Evolutionary conservation across 2,888 invertebrate genomes (phyloP).

Genomic region (Drosophila merina): DNA sequence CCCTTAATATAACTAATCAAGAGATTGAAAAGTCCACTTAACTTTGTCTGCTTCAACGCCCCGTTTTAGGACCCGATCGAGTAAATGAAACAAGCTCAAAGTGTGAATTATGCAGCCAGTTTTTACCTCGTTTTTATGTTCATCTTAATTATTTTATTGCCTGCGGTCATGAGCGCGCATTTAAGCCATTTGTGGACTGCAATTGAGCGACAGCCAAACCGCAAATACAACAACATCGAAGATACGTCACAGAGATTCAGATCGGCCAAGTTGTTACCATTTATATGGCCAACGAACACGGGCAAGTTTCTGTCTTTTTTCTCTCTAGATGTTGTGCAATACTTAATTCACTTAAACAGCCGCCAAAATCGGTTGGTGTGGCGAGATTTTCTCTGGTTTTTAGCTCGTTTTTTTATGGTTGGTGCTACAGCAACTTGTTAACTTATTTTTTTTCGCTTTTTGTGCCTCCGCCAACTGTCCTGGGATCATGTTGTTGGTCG

Average conservation of each 20-base stretch:
- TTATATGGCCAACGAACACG: conserved; percentile 77
- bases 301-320: conserved; percentile 52
- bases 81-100: conserved; percentile 41
- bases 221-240: conserved; percentile 27
- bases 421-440: conserved; percentile 67
- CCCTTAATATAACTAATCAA: conserved; percentile 8
- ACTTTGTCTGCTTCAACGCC: conserved; percentile 3
- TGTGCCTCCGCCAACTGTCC: conserved; percentile 55
- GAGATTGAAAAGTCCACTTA: conserved; percentile 6
- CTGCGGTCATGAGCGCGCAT: conserved; percentile 78
- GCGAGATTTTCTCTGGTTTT: conserved; percentile 40
- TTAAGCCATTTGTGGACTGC: conserved; percentile 74
- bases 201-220: conserved; percentile 58
- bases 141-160: conserved; percentile 72
- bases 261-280: conserved; percentile 71
- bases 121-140: conserved; percentile 45
- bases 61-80: conserved; percentile 20
- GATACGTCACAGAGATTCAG: conserved; percentile 33
- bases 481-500: conserved; percentile 66
- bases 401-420: conserved; percentile 34
- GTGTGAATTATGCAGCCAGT: conserved; percentile 71
- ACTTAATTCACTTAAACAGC: conserved; percentile 76
- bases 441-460: conserved; percentile 41
- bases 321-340: conserved; percentile 62
- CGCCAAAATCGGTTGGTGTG: conserved; percentile 69